Evolutionary conservation across 1,140 invertebrate species (phyloP).

Genomic region (Nomia melanderi): DNA sequence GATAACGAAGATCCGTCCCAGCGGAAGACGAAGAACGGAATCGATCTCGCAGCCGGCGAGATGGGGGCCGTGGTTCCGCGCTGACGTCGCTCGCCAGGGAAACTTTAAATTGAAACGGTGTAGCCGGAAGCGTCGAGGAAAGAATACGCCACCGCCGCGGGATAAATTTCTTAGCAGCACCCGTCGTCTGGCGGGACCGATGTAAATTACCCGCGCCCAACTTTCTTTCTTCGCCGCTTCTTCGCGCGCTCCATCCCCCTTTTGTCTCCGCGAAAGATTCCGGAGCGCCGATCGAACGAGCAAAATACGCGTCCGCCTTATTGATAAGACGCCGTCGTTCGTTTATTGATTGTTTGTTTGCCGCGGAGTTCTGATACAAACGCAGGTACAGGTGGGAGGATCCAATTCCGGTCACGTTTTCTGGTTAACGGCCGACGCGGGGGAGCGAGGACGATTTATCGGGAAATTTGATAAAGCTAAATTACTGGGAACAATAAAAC

Average conservation of each 20-base stretch:
- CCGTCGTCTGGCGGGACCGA: neutral
- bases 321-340: neutral
- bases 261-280: neutral
- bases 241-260: neutral
- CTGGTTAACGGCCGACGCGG: neutral
- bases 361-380: neutral
- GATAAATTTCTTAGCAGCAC: slow-evolving; percentile 20
- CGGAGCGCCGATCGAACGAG: neutral
- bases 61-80: neutral
- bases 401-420: neutral
- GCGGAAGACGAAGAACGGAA: slow-evolving; percentile 3
- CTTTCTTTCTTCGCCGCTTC: slow-evolving; percentile 7
- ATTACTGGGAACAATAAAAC: neutral
- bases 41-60: slow-evolving; percentile 14
- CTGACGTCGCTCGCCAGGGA: neutral
- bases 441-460: neutral
- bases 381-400: neutral
- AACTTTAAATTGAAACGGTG: slow-evolving; percentile 57
- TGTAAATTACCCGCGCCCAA: slow-evolving; percentile 34
- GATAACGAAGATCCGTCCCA: neutral
- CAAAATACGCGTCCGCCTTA: slow-evolving; percentile 3
- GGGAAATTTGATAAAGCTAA: neutral
- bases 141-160: slow-evolving; percentile 17
- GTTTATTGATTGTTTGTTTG: slow-evolving; percentile 4
- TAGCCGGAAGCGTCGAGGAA: neutral